Evolutionary conservation across 37 sponge, comb jelly and placozoan genomes (phyloP), one percentile per base, ranked within the genome.

Genomic region (Ianthella basta): DNA sequence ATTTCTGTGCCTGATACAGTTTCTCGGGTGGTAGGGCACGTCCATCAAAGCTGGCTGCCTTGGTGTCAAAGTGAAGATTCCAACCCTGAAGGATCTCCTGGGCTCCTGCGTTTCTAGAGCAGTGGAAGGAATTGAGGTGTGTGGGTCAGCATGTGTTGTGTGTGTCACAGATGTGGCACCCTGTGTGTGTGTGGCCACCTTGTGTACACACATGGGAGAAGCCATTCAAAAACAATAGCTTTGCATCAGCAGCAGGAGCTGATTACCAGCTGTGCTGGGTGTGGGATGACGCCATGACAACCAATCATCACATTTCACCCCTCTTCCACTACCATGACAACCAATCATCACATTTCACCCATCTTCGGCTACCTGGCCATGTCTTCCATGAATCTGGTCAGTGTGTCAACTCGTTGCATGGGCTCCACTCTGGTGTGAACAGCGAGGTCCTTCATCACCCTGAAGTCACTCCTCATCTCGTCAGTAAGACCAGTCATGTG

Each of bases 401-500:
- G 33, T 20, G 83, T 84, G 14, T 38, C 79, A 20, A 16, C 39
- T 39, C 94, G 54, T 14, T 78, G 14, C 36, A 65, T 67, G 27
- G 97, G 97, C 4, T n/a, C 50, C 0, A 91, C 41, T 2, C 91
- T 86, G n/a, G 97, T 96, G 86, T 96, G 87, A 34, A 61, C 61
- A 0, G 93, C 90, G 38, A 96, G 57, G 75, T 93, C 97, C 75
- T 87, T 93, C 94, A 96, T 96, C 2, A 91, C 68, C 0, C 80
- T 40, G 78, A 93, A 96, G 77, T 96, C 92, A 41, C 82, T 66
- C n/a, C 94, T 68, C 19, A 91, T 85, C 82, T 96, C 92, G 19
- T 93, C 94, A 33, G 89, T 69, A 35, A 97, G 80, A 0, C 95
- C 98, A 56, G 98, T 98, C 30, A 88, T 59, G 24, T 92, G 88